Evolutionary conservation across 2,797 vertebrate species (phyloP), one percentile per base, ranked within the genome.

Genomic region (Oophaga sylvatica): DNA sequence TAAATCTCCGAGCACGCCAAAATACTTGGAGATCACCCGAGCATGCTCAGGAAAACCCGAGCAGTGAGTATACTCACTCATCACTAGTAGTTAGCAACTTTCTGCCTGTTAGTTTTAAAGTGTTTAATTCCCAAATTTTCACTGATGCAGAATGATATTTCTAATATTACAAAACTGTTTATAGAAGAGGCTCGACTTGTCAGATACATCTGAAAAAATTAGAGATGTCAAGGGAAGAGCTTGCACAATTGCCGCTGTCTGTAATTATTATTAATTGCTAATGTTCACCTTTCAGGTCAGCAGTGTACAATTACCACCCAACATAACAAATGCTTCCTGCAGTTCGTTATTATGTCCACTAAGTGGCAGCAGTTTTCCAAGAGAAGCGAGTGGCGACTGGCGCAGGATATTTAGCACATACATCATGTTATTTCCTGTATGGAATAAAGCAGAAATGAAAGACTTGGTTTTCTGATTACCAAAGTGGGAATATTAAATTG

Each of bases 361-460:
- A 26, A 73, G 15, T 65, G 86, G n/a, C 60, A 87, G 60, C 62
- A 87, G 45, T 35, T 68, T 68, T n/a, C 86, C 31, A 48, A 31
- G 45, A 7, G 4, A 77, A 26, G 31, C 0, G 16, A 57, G 56
- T 41, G 26, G n/a, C 8, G 22, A 17, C 56, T 17, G 48, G 5
- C 31, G 31, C n/a, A 60, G 0, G 2, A 45, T 80, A 45, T 63
- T 45, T 62, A 11, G 59, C 45, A 65, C 22, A 80, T 81, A 15
- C 41, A 76, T 76, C 45, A 76, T 26, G n/a, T 53, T 45, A 22
- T 73, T 45, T 22, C 35, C 48, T 76, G 53, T 53, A 76, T 56
- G 22, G 22, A 76, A 76, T 71, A 35, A 35, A 16, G 2, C 17
- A 9, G 16, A 35, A 71, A 71, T 5, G 9, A 35, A 8, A 71